These are phyloP conservation scores for Pogonognathellus flavescens DNA, from an alignment of 1,140 invertebrate species.

Conservation along the genomic window DNA sequence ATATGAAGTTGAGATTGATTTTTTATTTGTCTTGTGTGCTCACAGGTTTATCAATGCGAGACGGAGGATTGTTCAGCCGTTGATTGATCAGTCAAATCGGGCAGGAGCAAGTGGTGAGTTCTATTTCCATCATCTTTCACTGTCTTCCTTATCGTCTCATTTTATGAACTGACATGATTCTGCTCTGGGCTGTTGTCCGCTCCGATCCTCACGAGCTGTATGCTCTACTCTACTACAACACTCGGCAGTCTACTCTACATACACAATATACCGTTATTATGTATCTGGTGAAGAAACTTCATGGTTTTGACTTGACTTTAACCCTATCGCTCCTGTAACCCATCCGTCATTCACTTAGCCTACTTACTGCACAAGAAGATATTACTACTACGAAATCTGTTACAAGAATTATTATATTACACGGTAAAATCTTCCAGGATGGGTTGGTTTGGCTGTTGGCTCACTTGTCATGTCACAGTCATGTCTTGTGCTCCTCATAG, in stretches of 20 bases:
- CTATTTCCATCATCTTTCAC: conserved; percentile 59
- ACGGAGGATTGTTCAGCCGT: conserved; percentile 96
- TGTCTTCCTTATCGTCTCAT: conserved; percentile 59
- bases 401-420: neutral
- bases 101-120: conserved; percentile 78
- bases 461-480: conserved; percentile 49
- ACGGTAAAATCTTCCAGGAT: conserved; percentile 3
- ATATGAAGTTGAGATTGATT: conserved; percentile 34
- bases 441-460: neutral
- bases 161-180: conserved; percentile 56
- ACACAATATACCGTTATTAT: conserved; percentile 45
- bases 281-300: conserved; percentile 18
- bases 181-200: conserved; percentile 19
- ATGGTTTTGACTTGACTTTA: conserved; percentile 51
- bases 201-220: conserved; percentile 7
- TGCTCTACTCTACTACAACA: neutral
- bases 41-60: conserved; percentile 96
- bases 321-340: conserved; percentile 52
- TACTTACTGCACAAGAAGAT: neutral
- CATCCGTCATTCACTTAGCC: conserved; percentile 58
- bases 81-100: conserved; percentile 98
- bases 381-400: neutral
- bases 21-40: conserved; percentile 63
- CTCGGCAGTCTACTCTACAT: neutral
- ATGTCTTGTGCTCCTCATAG: conserved; percentile 34